A percentile compares a stretch with the other conserved stretches of the same genome.
These are phyloP conservation scores for Cryptotermes secundus DNA, from an alignment of 1,140 invertebrate genomes.

Conservation along the genomic window DNA sequence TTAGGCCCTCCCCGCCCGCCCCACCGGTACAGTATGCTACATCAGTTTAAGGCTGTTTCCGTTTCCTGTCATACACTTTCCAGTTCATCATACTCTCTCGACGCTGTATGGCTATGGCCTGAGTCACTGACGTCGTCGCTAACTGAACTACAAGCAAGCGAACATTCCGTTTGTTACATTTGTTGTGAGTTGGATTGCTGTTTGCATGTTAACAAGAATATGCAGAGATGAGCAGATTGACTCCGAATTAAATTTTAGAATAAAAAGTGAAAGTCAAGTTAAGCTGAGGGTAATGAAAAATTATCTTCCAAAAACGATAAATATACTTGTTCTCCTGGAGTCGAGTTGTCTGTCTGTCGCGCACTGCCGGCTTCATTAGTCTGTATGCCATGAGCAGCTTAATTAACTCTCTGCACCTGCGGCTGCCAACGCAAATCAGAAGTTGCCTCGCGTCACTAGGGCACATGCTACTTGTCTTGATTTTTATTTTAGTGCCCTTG, in stretches of 20 bases:
- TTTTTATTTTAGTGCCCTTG: too few species aligned
- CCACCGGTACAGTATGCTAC: too few species aligned
- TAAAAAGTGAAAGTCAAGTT: conserved; percentile 3
- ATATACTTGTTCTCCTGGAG: background rate
- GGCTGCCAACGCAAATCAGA: background rate
- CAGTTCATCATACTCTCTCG: too few species aligned
- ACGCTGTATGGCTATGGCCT: too few species aligned
- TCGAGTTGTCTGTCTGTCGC: background rate
- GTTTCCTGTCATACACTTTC: too few species aligned
- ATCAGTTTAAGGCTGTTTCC: too few species aligned
- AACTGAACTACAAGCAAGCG: too few species aligned
- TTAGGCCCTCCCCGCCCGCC: too few species aligned
- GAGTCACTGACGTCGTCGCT: too few species aligned
- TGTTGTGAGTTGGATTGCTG: too few species aligned
- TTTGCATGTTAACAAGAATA: background rate
- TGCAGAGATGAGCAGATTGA: background rate
- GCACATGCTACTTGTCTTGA: too few species aligned
- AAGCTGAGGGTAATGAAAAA: background rate
- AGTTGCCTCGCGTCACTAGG: background rate
- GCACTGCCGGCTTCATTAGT: background rate
- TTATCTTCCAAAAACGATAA: background rate
- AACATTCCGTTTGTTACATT: too few species aligned
- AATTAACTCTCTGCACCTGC: background rate
- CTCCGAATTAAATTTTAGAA: background rate
- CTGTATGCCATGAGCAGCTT: background rate